These are phyloP conservation scores for Ptychodera flava DNA, from an alignment of 35 echinoderm and acorn worm species.

Conservation along the genomic window DNA sequence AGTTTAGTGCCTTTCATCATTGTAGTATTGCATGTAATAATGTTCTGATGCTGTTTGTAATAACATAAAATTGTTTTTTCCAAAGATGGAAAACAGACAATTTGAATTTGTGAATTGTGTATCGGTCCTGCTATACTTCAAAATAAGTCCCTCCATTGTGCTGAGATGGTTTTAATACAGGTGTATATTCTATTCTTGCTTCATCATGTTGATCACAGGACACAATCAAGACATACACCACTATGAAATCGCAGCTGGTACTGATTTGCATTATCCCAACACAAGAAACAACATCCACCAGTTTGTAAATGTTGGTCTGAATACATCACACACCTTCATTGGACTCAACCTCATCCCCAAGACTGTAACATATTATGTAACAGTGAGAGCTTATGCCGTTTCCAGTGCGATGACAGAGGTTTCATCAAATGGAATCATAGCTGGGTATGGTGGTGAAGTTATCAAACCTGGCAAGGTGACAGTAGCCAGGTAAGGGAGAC, in stretches of 20 bases:
- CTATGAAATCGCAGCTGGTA: conserved; percentile 38
- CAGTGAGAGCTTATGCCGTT: conserved; percentile 29
- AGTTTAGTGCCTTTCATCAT: too few relatives aligned
- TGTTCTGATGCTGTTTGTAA: too few relatives aligned
- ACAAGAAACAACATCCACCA: conserved; percentile 28
- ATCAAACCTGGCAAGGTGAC: background rate
- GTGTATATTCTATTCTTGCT: too few relatives aligned
- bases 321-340: conserved; percentile 20
- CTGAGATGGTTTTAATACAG: too few relatives aligned
- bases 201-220: too few relatives aligned
- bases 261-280: conserved; percentile 34
- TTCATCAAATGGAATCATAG: conserved; percentile 36
- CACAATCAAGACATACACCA: conserved; percentile 19
- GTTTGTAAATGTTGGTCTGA: conserved; percentile 31
- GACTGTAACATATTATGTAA: conserved; percentile 31
- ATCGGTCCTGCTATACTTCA: too few relatives aligned
- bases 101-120: too few relatives aligned
- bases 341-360: conserved; percentile 10
- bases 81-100: too few relatives aligned
- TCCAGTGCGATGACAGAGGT: conserved; percentile 19
- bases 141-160: too few relatives aligned
- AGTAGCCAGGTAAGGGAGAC: background rate
- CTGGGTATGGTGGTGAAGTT: conserved; percentile 20
- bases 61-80: too few relatives aligned
- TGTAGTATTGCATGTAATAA: too few relatives aligned